Percentiles rank a stretch among this genome's conserved stretches.
Conservation (phyloP, 2,888 invertebrate genomes). For the Diploptera punctata region DNA sequence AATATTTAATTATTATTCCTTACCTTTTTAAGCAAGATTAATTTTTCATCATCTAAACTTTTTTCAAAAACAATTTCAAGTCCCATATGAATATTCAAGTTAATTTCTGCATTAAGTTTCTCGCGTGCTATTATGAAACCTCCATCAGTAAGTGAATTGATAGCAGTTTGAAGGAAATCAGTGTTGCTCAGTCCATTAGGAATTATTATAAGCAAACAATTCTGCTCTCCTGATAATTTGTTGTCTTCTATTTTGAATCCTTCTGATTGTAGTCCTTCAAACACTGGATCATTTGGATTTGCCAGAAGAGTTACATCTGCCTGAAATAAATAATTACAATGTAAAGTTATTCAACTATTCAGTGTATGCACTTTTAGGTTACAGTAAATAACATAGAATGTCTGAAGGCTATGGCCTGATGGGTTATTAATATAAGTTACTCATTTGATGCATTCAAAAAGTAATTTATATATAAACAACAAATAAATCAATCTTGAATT, state of each 20-base stretch:
- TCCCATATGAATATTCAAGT: constrained; percentile 51
- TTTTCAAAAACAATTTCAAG: constrained; percentile 49
- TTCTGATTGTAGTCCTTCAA: constrained; percentile 56
- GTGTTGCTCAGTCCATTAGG: constrained; percentile 60
- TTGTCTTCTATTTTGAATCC: constrained; percentile 61
- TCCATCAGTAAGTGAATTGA: constrained; percentile 61
- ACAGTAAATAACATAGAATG: too few species aligned
- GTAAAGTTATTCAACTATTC: too few species aligned
- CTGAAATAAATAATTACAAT: too few species aligned
- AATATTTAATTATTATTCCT: background rate
- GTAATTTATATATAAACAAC: too few species aligned
- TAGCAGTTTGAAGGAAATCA: constrained; percentile 59
- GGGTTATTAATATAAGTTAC: too few species aligned
- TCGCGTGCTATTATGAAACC: constrained; percentile 69
- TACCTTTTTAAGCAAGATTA: constrained; percentile 62
- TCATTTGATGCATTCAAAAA: too few species aligned
- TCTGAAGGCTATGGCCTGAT: too few species aligned
- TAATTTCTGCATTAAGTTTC: constrained; percentile 56
- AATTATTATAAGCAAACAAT: constrained; percentile 60
- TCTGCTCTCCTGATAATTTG: constrained; percentile 62
- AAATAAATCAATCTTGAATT: too few species aligned
- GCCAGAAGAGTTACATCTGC: constrained; percentile 66
- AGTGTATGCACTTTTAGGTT: too few species aligned
- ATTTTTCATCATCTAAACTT: constrained; percentile 59
- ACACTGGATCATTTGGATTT: constrained; percentile 50